Evolutionary conservation across 2,888 invertebrate genomes (phyloP), one percentile per base, ranked within the genome.

Genomic region (Pyrrhosoma nymphula): DNA sequence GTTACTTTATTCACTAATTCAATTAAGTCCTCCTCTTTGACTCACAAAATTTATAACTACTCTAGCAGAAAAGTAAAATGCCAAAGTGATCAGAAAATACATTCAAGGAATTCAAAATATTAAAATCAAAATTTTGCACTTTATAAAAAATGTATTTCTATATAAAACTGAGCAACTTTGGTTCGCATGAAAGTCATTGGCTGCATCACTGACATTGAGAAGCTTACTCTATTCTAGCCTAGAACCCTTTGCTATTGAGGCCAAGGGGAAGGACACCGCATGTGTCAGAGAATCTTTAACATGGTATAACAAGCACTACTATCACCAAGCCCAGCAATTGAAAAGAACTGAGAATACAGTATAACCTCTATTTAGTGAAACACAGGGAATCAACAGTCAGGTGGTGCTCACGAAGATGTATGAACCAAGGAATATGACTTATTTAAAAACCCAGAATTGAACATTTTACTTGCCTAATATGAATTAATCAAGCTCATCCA

Each of bases 31-130:
- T 16, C n/a, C 47, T 26, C 69, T 60, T 93, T 75, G n/a, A 75
- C 18, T 69, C 56, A 39, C 18, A 47, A 93, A 93, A 63, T 69
- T 93, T 20, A 69, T n/a, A 63, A 47, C 47, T 93, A 47, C 14
- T 18, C 82, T 82, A 82, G 82, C 82, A 12, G 16, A 35, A 82
- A 82, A 30, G 30, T 30, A 82, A 82, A 35, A 35, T 82, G 82
- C 82, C 82, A 35, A 82, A 35, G 82, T 82, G 82, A 82, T 82
- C 82, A 82, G 82, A 82, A 82, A 82, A 82, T 82, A 82, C 30
- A 18, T 82, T 35, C 35, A 35, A 35, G 82, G 82, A 82, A 26
- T 82, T 82, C 35, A 82, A 69, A 82, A 35, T 82, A 82, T 82
- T 82, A 82, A 82, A 82, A 82, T 35, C 82, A 82, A 82, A 82